These are phyloP conservation scores for Paedocypris sp. DNA, from an alignment of 2,113 vertebrate genomes.

Conservation along the genomic window DNA sequence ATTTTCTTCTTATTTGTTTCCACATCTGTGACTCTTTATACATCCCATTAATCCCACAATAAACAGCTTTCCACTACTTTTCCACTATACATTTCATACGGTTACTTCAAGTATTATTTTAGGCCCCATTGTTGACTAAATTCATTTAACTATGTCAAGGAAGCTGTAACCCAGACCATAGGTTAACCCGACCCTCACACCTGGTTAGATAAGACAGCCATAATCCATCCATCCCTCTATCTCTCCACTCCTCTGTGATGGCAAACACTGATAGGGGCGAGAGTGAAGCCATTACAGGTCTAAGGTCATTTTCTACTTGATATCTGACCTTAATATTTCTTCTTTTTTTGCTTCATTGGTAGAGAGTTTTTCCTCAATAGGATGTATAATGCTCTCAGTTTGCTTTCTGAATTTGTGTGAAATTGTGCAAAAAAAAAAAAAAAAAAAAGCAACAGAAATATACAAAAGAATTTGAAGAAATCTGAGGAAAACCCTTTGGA, in stretches of 20 bases:
- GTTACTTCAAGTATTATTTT: too few relatives aligned
- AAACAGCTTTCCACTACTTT: too few relatives aligned
- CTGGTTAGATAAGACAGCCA: slow-evolving; percentile 44
- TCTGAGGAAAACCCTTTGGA: not conserved
- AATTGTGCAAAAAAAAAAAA: too few relatives aligned
- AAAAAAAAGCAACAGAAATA: not conserved
- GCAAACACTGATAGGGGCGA: slow-evolving; percentile 13
- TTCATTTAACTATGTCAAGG: slow-evolving; percentile 39
- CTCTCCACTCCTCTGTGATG: slow-evolving; percentile 23
- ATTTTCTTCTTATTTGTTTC: too few relatives aligned
- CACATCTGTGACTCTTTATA: too few relatives aligned
- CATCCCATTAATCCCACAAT: too few relatives aligned
- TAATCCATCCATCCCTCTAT: slow-evolving; percentile 11
- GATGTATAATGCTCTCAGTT: not conserved
- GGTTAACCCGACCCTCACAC: slow-evolving; percentile 29
- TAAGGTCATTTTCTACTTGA: slow-evolving; percentile 14
- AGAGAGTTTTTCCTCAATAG: too few relatives aligned
- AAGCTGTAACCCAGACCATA: slow-evolving; percentile 19
- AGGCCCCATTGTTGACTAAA: slow-evolving; percentile 20
- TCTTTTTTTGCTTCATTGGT: not conserved
- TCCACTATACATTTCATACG: too few relatives aligned
- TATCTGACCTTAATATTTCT: not conserved
- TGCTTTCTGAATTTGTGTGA: too few relatives aligned
- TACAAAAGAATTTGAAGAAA: not conserved
- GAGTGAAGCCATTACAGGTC: not conserved